These are phyloP conservation scores for Vulpes ferrilata DNA, from an alignment of 2,113 vertebrate genomes.

Conservation along the genomic window DNA sequence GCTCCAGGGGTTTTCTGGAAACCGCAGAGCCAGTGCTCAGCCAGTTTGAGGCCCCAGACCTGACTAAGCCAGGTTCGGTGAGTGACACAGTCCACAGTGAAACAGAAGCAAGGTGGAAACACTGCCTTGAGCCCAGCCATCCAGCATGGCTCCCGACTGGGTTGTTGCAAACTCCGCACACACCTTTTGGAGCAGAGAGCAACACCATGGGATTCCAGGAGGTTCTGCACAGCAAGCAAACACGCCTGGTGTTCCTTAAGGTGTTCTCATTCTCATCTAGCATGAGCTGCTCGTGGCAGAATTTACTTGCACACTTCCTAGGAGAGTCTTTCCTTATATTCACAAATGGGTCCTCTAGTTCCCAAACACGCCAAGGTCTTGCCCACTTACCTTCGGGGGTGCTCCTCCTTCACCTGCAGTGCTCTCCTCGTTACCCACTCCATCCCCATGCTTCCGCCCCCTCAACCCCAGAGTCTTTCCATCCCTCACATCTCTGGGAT, in stretches of 20 bases:
- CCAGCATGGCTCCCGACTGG: neutral
- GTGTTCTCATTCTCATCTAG: neutral
- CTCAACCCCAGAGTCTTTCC: neutral
- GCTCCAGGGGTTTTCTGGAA: neutral
- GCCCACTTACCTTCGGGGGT: neutral
- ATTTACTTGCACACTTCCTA: neutral
- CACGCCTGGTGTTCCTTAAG: neutral
- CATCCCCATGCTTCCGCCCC: neutral
- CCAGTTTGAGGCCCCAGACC: neutral
- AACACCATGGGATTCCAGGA: neutral
- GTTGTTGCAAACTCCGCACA: neutral
- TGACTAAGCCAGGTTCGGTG: neutral
- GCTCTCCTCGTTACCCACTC: neutral
- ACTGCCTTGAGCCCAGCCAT: neutral
- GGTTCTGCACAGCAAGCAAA: no score
- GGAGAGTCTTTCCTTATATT: neutral
- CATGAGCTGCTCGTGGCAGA: neutral
- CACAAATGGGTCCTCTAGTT: neutral
- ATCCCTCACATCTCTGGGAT: neutral
- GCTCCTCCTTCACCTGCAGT: neutral
- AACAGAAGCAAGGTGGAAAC: neutral
- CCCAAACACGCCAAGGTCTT: neutral
- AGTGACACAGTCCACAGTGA: neutral
- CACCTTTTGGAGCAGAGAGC: neutral
- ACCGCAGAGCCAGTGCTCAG: neutral